phyloP scores from a whole-genome alignment of 2,113 vertebrate genomes.

The Rhinoptilus africanus region DNA sequence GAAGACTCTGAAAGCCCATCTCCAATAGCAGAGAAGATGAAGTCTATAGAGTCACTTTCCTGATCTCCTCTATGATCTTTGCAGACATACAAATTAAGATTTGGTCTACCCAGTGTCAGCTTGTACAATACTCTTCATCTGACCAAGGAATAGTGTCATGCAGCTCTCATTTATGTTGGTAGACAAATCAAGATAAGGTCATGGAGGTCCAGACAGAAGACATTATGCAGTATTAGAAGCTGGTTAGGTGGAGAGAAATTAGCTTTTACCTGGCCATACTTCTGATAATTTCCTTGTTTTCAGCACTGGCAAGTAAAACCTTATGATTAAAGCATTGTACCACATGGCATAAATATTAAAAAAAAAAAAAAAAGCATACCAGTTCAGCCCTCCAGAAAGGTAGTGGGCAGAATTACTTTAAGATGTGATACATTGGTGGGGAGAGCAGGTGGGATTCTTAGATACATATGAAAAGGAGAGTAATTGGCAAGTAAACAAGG shows the following conservation, averaged over 20 bases:
- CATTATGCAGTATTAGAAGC: neutral
- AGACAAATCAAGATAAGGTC: neutral
- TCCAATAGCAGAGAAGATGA: neutral
- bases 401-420: neutral
- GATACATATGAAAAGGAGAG: neutral
- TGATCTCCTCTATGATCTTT: neutral
- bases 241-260: neutral
- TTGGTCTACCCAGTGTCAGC: neutral
- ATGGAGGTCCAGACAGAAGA: neutral
- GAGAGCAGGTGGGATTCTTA: neutral
- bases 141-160: neutral
- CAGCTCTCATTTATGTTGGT: neutral
- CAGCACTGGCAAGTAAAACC: neutral
- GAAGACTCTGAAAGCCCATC: neutral
- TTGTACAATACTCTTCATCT: neutral
- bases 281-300: neutral
- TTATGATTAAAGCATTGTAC: neutral
- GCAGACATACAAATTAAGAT: neutral
- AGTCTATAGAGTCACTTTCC: neutral
- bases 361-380: neutral
- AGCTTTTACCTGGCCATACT: neutral
- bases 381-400: neutral
- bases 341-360: neutral
- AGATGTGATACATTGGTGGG: neutral
- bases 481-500: neutral